These are phyloP conservation scores for Peromyscus californicus DNA, from an alignment of 2,113 vertebrate genomes.

Conservation along the genomic window DNA sequence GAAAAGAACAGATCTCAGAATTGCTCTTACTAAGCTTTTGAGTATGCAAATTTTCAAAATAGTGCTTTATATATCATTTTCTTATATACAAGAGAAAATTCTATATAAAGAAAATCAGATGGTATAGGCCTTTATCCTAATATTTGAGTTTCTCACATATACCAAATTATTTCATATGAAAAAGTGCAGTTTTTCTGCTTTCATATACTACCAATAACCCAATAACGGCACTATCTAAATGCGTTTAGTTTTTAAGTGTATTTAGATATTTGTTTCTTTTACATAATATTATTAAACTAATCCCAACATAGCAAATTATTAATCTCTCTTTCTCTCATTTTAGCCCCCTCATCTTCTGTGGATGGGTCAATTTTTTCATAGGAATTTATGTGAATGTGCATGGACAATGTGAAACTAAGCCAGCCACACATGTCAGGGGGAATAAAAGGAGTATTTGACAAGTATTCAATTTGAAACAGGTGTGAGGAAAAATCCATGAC, in stretches of 20 bases:
- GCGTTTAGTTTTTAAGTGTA: not conserved
- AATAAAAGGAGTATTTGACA: not conserved
- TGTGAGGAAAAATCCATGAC: not conserved
- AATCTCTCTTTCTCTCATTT: not conserved
- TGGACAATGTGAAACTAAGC: not conserved
- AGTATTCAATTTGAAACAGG: not conserved
- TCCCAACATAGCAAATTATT: not conserved
- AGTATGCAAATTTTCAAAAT: not conserved
- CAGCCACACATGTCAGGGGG: not conserved
- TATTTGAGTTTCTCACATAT: not conserved
- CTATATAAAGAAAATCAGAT: not conserved
- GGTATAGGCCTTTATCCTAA: not conserved
- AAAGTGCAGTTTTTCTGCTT: not conserved
- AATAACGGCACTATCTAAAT: not conserved
- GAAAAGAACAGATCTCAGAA: rapidly evolving
- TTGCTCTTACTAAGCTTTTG: not conserved
- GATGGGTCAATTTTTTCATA: not conserved
- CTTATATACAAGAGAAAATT: not conserved
- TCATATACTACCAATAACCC: not conserved
- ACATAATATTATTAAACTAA: not conserved
- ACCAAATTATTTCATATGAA: not conserved
- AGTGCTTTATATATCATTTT: not conserved
- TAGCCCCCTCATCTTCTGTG: not conserved
- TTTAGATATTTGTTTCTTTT: not conserved
- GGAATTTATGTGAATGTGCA: not conserved